These are phyloP conservation scores for Hyperopisus bebe DNA, from an alignment of 2,113 vertebrate genomes.

Conservation along the genomic window DNA sequence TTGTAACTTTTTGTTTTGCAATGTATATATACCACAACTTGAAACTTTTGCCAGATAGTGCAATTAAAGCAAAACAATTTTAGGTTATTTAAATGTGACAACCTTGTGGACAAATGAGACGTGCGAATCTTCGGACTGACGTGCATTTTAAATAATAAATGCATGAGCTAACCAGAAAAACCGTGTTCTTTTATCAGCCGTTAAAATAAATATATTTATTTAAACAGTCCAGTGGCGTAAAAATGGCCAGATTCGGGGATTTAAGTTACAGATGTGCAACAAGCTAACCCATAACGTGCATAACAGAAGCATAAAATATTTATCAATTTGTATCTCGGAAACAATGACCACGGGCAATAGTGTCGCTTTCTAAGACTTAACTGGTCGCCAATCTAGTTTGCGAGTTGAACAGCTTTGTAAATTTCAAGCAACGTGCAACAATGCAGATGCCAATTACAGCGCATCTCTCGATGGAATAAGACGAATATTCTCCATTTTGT, in stretches of 20 bases:
- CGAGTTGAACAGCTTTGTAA: neutral
- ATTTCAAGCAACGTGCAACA: neutral
- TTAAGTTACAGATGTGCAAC: neutral
- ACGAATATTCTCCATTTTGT: conserved; percentile 67
- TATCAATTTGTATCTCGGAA: conserved; percentile 1
- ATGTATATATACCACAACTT: neutral
- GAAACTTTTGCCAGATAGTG: neutral
- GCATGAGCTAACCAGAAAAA: neutral
- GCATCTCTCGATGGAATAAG: neutral
- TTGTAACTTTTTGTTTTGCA: neutral
- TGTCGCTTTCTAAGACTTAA: neutral
- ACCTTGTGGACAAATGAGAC: neutral
- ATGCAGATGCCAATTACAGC: neutral
- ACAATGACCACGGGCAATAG: neutral
- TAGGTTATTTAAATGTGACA: neutral
- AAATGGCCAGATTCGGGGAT: neutral
- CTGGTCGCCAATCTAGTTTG: neutral
- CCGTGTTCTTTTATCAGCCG: neutral
- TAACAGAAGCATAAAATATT: neutral
- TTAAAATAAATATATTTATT: neutral
- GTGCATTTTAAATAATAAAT: neutral
- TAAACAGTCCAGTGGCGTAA: neutral
- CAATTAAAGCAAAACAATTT: neutral
- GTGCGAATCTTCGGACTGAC: neutral
- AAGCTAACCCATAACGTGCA: neutral